Evolutionary conservation across 2,888 invertebrate genomes (phyloP), one percentile per base, ranked within the genome.

Genomic region (Chironomus tentans): DNA sequence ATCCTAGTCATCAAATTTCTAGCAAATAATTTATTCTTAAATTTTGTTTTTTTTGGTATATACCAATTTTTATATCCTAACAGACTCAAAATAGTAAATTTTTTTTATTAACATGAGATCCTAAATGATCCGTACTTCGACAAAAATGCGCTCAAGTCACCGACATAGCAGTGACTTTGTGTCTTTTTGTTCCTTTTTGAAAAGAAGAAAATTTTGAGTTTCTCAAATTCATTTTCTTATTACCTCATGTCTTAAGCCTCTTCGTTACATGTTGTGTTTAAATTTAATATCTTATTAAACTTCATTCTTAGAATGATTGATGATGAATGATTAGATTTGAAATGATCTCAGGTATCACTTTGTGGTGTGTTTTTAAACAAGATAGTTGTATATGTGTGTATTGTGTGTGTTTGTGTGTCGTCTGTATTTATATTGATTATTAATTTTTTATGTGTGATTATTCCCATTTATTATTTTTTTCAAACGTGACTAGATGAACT

Each of bases 401-500:
- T 38, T 38, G 38, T 38, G 38, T 38, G 38, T 38, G 38, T 38
- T 2, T 38, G 7, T 38, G 38, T 38, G 38, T 38, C 38, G 38
- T 38, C 38, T 38, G 38, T 38, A 38, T 38, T 38, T 10, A 38
- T 38, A 38, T 38, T 38, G 38, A 38, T 38, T 38, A 38, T 38
- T 56, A 38, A 69, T 22, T 21, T n/a, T 71, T 7, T 46, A 56
- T 56, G 18, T 56, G 56, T 56, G 56, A 38, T 38, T 56, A 18
- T 56, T 15, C 12, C 12, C 50, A n/a, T n/a, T n/a, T n/a, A n/a
- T n/a, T n/a, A n/a, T n/a, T 12, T 15, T 61, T 38, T 18, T 21
- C 12, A 21, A 24, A n/a, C 22, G 12, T 68, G 74, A 74, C 74
- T 74, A 74, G 74, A 48, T 38, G 24, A 21, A 22, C 65, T 24